Base-by-base conservation (phyloP, 1,140 invertebrate species). In the Dryas iulia region DNA sequence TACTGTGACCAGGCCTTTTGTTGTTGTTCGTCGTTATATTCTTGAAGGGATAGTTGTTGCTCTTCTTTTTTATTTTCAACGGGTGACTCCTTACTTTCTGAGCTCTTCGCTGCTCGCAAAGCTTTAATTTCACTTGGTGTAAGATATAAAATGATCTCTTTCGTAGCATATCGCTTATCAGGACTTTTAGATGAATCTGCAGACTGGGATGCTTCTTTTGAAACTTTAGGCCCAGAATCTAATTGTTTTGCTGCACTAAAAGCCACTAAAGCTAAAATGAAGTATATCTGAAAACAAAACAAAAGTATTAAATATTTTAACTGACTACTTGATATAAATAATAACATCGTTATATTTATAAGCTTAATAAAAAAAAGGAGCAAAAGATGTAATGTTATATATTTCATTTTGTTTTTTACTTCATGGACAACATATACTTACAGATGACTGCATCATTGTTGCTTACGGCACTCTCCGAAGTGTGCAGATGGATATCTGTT, bases 281-380 rank as follows among this genome's bases (percentile, higher is more conserved):
- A 61, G 31, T 33, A 68, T 61, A 68, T 61, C 66, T 68, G 59
- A 68, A 68, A 61, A 61, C 14, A 67, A 1, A 59, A 11, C 23
- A 1, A 18, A 1, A 1, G 2, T 3, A 18, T 47, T 18, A 10
- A 47, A 47, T 47, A 47, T 18, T 47, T n/a, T n/a, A n/a, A n/a
- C n/a, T 3, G 39, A 3, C 18, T 47, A 18, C 21, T n/a, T 6
- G n/a, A n/a, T 35, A 0, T 6, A 4, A 0, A n/a, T 3, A 5
- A 35, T 5, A 39, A 35, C 14, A 14, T 14, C 4, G 1, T 35
- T 6, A 5, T 0, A 6, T 35, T 35, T 35, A 35, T 35, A 12
- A 35, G n/a, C 6, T 4, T n/a, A n/a, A 6, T 35, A 35, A n/a
- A n/a, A n/a, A n/a, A n/a, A n/a, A n/a, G n/a, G n/a, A n/a, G n/a